Conservation (phyloP, 2,797 vertebrate genomes). For the Falco naumanni region DNA sequence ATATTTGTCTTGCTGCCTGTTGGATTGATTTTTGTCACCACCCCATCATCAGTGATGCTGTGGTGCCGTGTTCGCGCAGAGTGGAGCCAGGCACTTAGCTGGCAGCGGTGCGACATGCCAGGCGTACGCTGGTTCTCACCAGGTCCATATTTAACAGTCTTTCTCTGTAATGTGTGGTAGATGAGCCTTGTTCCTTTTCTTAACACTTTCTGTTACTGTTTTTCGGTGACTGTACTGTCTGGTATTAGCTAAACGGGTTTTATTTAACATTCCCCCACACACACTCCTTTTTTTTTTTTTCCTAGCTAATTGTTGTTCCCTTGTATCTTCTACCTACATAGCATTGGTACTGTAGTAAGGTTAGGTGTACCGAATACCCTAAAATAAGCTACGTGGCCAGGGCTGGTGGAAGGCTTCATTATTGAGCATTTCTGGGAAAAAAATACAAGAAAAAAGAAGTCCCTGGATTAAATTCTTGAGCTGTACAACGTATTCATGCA, state of each 20-base stretch:
- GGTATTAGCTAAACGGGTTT: neutral
- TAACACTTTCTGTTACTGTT: neutral
- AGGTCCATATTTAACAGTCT: neutral
- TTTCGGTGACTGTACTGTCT: neutral
- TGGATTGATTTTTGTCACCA: conserved; percentile 58
- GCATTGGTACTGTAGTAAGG: neutral
- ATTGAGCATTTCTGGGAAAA: neutral
- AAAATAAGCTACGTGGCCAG: neutral
- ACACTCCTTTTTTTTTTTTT: neutral
- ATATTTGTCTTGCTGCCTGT: conserved; percentile 38
- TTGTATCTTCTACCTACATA: neutral
- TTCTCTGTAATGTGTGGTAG: neutral
- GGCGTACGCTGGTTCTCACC: neutral
- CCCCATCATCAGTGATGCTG: neutral
- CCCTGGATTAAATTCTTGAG: neutral
- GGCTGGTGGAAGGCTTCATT: neutral
- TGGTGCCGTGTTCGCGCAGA: rapidly evolving
- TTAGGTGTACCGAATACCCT: neutral
- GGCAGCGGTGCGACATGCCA: neutral
- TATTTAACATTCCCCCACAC: neutral
- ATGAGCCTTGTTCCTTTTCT: neutral
- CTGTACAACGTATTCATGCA: neutral
- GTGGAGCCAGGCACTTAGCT: neutral
- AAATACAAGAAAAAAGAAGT: neutral
- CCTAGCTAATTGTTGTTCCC: neutral